Evolutionary conservation across 2,888 invertebrate species (phyloP).

Genomic region (Maniola hyperantus): DNA sequence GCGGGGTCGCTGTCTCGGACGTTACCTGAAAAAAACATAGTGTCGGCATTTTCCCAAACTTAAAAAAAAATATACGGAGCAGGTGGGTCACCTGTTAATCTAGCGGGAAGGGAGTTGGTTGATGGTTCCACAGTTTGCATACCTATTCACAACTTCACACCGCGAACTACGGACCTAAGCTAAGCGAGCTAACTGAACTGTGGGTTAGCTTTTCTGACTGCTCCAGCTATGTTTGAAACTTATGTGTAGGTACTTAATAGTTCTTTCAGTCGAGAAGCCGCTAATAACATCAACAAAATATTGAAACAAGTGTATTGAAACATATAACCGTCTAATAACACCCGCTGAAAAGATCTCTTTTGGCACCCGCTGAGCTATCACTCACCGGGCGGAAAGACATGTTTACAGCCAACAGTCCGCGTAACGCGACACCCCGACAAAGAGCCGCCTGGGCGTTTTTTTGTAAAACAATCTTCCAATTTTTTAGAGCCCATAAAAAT

Average conservation of each 20-base stretch:
- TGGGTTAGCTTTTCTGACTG: too few relatives aligned
- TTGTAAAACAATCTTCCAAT: slow-evolving; percentile 80
- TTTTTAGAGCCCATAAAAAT: slow-evolving; percentile 81
- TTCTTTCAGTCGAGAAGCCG: background rate
- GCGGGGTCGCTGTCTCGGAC: slow-evolving; percentile 60
- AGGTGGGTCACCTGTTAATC: too few relatives aligned
- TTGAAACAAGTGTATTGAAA: slow-evolving; percentile 39
- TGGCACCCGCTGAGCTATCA: slow-evolving; percentile 73
- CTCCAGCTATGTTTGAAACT: too few relatives aligned
- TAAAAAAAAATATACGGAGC: too few relatives aligned
- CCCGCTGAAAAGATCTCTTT: slow-evolving; percentile 46
- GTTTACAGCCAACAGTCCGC: slow-evolving; percentile 75
- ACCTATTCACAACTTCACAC: too few relatives aligned
- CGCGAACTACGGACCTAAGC: too few relatives aligned
- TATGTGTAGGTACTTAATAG: background rate
- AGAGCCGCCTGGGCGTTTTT: slow-evolving; percentile 77
- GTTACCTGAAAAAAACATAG: slow-evolving; percentile 47
- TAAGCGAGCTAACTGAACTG: too few relatives aligned
- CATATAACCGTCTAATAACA: slow-evolving; percentile 43
- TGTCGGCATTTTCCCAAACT: too few relatives aligned
- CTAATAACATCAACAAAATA: slow-evolving; percentile 19
- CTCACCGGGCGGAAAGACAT: slow-evolving; percentile 75
- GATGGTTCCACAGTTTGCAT: too few relatives aligned
- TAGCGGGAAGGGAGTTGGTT: too few relatives aligned
- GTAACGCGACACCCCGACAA: slow-evolving; percentile 75